Evolutionary conservation across 2,888 invertebrate genomes (phyloP), one percentile per base, ranked within the genome.

Genomic region (Sinelater perroti): DNA sequence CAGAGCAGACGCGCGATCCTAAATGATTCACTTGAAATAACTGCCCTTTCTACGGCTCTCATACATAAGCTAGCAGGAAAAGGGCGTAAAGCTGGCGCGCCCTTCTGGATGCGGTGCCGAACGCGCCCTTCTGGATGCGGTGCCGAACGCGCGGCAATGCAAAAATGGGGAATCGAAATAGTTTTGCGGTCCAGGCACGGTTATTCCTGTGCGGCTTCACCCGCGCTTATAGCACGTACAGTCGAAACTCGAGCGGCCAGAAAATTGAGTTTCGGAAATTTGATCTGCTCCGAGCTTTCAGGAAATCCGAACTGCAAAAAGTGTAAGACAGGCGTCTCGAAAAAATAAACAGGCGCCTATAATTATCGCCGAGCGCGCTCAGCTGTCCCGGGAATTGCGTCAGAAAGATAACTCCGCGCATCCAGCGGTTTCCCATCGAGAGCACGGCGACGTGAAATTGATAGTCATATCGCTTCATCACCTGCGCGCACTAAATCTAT

Each of bases 181-280:
- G n/a, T n/a, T n/a, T n/a, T n/a, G n/a, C n/a, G n/a, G n/a, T n/a
- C n/a, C n/a, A n/a, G n/a, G n/a, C n/a, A 44, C 28, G 10, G 13
- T 11, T 44, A 44, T 44, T 44, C 28, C 28, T 44, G 17, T 28
- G 17, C 10, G 7, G 7, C 20, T 44, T n/a, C 13, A 44, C 26
- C 28, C 13, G 16, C 44, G 16, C 42, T 42, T 42, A 26, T n/a
- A 24, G 14, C 42, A 26, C 26, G 26, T 44, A 44, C 28, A 17
- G 26, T 14, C 16, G 44, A 26, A 44, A 28, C 44, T 44, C 10
- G 16, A 44, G 44, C 26, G 28, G 3, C 44, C 28, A 26, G 26
- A 44, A 44, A 40, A 44, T 44, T 44, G 44, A 44, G 28, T 44
- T 44, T 16, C 28, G n/a, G 44, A 44, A 44, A 44, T 44, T 44